These are phyloP conservation scores for Merops nubicus DNA, from an alignment of 2,113 vertebrate genomes.

Conservation along the genomic window DNA sequence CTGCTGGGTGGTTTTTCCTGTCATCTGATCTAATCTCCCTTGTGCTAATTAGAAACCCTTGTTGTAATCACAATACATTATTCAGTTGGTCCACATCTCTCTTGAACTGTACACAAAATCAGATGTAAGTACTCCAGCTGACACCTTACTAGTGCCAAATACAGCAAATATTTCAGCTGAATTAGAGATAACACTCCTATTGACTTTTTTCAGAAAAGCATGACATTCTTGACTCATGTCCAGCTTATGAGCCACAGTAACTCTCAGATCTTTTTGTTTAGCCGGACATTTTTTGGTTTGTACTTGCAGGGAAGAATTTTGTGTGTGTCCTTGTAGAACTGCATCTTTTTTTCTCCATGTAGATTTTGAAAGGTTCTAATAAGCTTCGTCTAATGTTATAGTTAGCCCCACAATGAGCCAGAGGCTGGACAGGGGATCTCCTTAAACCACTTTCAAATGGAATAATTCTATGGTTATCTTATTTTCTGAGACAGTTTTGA, in stretches of 20 bases:
- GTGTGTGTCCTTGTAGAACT: background rate
- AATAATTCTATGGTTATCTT: background rate
- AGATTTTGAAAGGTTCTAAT: background rate
- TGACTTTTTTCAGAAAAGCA: constrained; percentile 11
- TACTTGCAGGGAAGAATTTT: background rate
- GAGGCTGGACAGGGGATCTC: background rate
- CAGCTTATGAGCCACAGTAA: background rate
- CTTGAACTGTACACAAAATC: background rate
- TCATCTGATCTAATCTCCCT: constrained; percentile 21
- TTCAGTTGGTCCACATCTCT: background rate
- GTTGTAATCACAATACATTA: background rate
- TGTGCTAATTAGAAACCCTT: constrained; percentile 6
- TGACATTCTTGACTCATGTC: constrained; percentile 28
- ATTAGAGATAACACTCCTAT: constrained; percentile 27
- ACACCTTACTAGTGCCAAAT: constrained; percentile 27
- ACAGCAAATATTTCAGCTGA: constrained; percentile 52
- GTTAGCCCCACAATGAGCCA: background rate
- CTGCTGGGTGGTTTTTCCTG: background rate
- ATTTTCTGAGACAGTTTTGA: background rate
- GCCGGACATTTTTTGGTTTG: background rate
- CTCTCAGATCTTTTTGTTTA: constrained; percentile 8
- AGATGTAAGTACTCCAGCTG: constrained; percentile 1
- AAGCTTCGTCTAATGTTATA: background rate
- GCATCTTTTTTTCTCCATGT: background rate
- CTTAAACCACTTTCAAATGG: background rate